Conservation (phyloP, 1,140 invertebrate species). For the Trichonephila clavipes region DNA sequence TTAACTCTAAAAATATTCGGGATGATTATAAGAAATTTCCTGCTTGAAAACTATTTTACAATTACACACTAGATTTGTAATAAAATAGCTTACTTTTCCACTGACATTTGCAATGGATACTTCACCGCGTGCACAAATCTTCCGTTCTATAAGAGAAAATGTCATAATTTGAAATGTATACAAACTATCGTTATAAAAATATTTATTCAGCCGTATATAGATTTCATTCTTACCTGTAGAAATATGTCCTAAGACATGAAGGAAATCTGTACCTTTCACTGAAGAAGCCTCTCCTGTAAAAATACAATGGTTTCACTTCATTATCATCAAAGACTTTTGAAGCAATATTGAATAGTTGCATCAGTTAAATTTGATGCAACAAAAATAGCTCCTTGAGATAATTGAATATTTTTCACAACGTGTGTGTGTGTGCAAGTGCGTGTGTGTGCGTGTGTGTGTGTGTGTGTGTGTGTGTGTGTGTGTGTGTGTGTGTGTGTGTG, state of each 20-base stretch:
- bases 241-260: neutral
- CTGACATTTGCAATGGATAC: neutral
- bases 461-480: too few species aligned
- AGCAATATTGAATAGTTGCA: too few species aligned
- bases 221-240: neutral
- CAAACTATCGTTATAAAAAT: neutral
- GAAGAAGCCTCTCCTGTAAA: neutral
- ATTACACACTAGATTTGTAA: neutral
- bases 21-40: too few species aligned
- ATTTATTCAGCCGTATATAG: neutral
- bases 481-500: too few species aligned
- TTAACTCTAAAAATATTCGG: too few species aligned
- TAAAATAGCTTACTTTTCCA: slow-evolving; percentile 14
- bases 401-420: too few species aligned
- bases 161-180: neutral
- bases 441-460: too few species aligned
- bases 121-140: neutral
- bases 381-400: too few species aligned
- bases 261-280: neutral
- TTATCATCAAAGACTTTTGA: too few species aligned
- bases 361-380: too few species aligned
- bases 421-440: too few species aligned
- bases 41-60: too few species aligned
- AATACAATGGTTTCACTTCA: neutral
- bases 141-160: neutral